These are phyloP conservation scores for Armadillidium nasatum DNA, from an alignment of 1,140 invertebrate genomes.

Conservation along the genomic window DNA sequence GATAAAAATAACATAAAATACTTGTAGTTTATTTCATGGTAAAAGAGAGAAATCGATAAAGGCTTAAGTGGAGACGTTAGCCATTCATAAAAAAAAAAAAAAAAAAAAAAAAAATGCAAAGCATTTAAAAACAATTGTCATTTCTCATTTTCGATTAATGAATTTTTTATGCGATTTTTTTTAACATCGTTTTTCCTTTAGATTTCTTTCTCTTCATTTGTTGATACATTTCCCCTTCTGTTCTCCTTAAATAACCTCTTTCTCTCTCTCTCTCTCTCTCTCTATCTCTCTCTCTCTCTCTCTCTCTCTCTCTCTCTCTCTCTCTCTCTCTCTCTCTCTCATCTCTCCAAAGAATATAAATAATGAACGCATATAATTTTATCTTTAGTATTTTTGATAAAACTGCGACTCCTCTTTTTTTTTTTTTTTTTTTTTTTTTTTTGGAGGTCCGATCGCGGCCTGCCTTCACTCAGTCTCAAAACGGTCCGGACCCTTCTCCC, in stretches of 20 bases:
- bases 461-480: neutral
- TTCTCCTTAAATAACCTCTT: neutral
- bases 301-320: constrained; percentile 8
- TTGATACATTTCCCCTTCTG: neutral
- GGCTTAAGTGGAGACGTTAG: too few species aligned
- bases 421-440: too few species aligned
- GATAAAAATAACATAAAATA: too few species aligned
- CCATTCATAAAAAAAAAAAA: too few species aligned
- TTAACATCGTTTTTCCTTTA: too few species aligned
- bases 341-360: neutral
- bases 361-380: neutral
- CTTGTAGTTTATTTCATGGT: too few species aligned
- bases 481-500: neutral
- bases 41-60: too few species aligned
- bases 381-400: constrained; percentile 2
- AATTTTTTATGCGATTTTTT: too few species aligned
- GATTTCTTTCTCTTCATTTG: too few species aligned
- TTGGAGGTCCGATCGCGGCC: constrained; percentile 7
- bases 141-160: too few species aligned
- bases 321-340: neutral
- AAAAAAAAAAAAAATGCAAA: too few species aligned
- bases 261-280: constrained; percentile 5
- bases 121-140: too few species aligned
- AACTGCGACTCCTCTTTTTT: neutral
- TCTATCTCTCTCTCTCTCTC: neutral